These are phyloP conservation scores for Archocentrus centrarchus DNA, from an alignment of 2,113 vertebrate genomes.

Conservation along the genomic window DNA sequence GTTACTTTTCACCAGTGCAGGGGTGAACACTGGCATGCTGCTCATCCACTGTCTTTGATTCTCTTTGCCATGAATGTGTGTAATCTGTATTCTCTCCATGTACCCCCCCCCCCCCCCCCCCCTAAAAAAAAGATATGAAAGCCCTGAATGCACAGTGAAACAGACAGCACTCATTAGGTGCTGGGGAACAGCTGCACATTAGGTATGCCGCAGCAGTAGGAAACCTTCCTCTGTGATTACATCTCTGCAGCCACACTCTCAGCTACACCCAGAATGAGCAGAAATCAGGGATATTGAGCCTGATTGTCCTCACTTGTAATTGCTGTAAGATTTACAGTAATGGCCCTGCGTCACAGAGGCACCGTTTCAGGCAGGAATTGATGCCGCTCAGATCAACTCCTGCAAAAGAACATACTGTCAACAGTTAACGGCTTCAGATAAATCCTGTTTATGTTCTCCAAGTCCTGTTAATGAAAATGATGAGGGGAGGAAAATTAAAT, in stretches of 20 bases:
- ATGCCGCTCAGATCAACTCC: background rate
- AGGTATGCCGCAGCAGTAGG: conserved; percentile 35
- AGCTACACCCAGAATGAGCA: background rate
- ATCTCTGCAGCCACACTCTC: conserved; percentile 23
- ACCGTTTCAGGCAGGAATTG: background rate
- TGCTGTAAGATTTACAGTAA: conserved; percentile 37
- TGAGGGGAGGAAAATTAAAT: conserved; percentile 34
- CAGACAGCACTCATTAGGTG: conserved; percentile 14
- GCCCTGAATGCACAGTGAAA: background rate
- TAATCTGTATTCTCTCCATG: too few species aligned
- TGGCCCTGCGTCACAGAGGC: background rate
- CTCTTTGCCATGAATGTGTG: too few species aligned
- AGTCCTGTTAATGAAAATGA: conserved; percentile 38
- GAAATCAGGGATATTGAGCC: conserved; percentile 23
- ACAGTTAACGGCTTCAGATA: conserved; percentile 3
- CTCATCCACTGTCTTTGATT: too few species aligned
- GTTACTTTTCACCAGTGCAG: too few species aligned
- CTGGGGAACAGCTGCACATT: conserved; percentile 41
- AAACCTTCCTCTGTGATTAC: conserved; percentile 49
- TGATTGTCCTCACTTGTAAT: conserved; percentile 44
- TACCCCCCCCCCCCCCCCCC: too few species aligned
- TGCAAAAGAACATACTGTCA: background rate
- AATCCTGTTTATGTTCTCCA: conserved; percentile 15
- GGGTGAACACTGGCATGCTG: too few species aligned
- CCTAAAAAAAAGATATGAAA: too few species aligned